Percentiles rank a stretch among this genome's conserved stretches.
These are phyloP conservation scores for Tyto alba DNA, from an alignment of 2,113 vertebrate genomes.

Conservation along the genomic window DNA sequence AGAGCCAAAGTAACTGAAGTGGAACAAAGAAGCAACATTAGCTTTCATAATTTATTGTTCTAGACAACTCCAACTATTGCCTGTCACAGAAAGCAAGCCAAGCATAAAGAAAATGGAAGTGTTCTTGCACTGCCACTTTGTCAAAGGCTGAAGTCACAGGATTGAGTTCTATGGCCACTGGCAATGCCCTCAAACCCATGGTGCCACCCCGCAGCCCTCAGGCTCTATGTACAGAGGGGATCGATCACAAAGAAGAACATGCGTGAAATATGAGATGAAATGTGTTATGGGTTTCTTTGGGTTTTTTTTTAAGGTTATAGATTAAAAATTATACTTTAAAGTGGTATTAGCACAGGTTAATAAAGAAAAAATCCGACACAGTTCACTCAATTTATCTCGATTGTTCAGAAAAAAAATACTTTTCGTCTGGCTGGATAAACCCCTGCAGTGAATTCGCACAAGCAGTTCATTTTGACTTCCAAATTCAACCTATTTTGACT, in stretches of 20 bases:
- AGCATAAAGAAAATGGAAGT: constrained; percentile 21
- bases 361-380: background rate
- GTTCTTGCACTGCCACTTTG: background rate
- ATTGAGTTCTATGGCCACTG: background rate
- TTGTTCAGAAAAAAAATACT: background rate
- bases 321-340: background rate
- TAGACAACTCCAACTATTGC: background rate
- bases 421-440: background rate
- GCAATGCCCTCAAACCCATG: accelerated
- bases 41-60: constrained; percentile 9
- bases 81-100: constrained; percentile 3
- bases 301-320: background rate
- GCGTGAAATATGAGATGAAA: background rate
- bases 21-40: constrained; percentile 25
- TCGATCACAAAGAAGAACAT: background rate
- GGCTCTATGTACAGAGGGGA: background rate
- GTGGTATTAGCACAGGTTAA: background rate
- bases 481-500: background rate
- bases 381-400: background rate
- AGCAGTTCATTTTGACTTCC: background rate
- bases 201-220: background rate
- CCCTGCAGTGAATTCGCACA: background rate
- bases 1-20: background rate
- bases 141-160: background rate
- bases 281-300: background rate